Evolutionary conservation across 92 coral and sea anemone genomes (phyloP).

Genomic region (Bergia puertoricense): DNA sequence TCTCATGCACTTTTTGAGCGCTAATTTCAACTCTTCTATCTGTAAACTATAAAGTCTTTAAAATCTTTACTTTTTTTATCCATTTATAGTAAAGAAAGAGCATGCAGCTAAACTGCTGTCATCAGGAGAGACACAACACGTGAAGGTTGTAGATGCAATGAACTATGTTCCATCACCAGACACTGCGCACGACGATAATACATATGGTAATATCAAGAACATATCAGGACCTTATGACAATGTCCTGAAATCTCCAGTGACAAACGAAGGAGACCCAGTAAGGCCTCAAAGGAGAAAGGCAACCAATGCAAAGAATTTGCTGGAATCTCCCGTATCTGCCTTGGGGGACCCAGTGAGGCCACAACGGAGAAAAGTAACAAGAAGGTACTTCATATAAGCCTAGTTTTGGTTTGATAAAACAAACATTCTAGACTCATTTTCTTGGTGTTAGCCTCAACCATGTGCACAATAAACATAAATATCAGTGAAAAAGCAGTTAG

Average conservation of each 20-base stretch:
- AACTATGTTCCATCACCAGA: constrained; percentile 86
- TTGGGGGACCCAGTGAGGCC: constrained; percentile 6
- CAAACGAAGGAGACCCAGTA: constrained; percentile 19
- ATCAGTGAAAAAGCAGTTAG: too few species aligned
- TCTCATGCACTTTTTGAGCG: background rate
- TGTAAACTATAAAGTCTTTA: background rate
- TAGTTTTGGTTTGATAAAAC: background rate
- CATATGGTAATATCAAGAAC: background rate
- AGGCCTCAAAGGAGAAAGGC: constrained; percentile 32
- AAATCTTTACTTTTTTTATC: background rate
- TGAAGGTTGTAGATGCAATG: constrained; percentile 89
- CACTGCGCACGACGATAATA: background rate
- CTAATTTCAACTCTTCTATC: background rate
- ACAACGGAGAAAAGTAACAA: constrained; percentile 57
- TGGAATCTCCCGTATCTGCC: constrained; percentile 53
- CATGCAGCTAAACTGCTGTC: constrained; percentile 66
- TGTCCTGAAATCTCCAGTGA: constrained; percentile 51
- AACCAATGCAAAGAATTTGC: constrained; percentile 25
- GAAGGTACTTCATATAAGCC: constrained; percentile 55
- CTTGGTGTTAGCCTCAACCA: too few species aligned
- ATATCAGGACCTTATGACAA: constrained; percentile 43
- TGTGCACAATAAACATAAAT: too few species aligned
- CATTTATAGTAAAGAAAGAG: constrained; percentile 64
- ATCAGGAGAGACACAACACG: constrained; percentile 88
- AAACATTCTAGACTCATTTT: too few species aligned